phyloP scores from a whole-genome alignment of 2,888 invertebrate genomes.

The Drosophila paranaensis region DNA sequence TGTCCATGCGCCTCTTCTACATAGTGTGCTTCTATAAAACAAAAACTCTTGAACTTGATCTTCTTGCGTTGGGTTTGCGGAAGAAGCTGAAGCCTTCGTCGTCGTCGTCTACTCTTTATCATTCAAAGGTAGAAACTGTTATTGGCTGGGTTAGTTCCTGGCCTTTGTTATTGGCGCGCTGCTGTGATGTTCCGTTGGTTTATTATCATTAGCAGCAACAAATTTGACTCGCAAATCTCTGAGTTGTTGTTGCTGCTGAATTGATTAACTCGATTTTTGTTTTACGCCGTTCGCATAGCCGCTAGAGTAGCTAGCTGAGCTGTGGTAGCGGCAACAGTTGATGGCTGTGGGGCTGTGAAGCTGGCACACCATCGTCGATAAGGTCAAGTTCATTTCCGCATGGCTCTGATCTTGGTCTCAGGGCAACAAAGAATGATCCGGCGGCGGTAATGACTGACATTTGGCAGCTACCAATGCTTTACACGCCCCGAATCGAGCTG shows the following conservation, averaged over 20 bases:
- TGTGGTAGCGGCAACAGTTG: slow-evolving; percentile 9
- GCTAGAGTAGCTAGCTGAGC: slow-evolving; percentile 16
- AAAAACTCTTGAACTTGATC: slow-evolving; percentile 65
- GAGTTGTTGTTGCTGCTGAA: slow-evolving; percentile 43
- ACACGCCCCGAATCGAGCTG: slow-evolving; percentile 7
- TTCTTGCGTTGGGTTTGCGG: slow-evolving; percentile 45
- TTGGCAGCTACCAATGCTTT: slow-evolving; percentile 26
- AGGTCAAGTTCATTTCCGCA: slow-evolving; percentile 79
- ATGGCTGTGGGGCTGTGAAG: slow-evolving; percentile 31
- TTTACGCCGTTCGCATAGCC: slow-evolving; percentile 48
- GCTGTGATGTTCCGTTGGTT: slow-evolving; percentile 62
- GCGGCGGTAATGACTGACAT: slow-evolving; percentile 30
- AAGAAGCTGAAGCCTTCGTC: slow-evolving; percentile 44
- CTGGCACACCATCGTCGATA: slow-evolving; percentile 48
- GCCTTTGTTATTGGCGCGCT: slow-evolving; percentile 46
- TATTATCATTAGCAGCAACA: slow-evolving; percentile 56
- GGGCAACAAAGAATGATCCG: slow-evolving; percentile 38
- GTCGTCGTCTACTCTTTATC: slow-evolving; percentile 20
- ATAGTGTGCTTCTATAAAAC: slow-evolving; percentile 24
- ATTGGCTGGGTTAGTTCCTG: slow-evolving; percentile 17
- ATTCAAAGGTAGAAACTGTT: slow-evolving; percentile 30
- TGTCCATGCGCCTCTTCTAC: slow-evolving; percentile 35
- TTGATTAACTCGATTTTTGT: slow-evolving; percentile 66
- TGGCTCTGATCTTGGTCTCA: slow-evolving; percentile 40
- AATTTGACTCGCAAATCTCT: slow-evolving; percentile 62